phyloP scores from a whole-genome alignment of 2,888 invertebrate species.

The Pantelozetes paolii region DNA sequence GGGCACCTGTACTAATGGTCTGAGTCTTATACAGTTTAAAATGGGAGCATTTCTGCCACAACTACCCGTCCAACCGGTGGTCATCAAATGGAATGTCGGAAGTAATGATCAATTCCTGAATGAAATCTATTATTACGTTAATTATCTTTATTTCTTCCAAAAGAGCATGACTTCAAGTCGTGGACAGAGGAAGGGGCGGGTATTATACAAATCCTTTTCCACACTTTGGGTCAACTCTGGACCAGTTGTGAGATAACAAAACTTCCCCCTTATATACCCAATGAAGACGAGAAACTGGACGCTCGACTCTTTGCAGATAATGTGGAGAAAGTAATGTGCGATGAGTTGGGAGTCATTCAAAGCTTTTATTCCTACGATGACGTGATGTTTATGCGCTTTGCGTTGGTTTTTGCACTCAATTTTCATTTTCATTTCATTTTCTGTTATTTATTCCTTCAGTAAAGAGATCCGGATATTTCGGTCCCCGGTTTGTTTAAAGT shows the following conservation, averaged over 20 bases:
- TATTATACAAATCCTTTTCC: neutral
- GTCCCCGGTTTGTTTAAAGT: conserved; percentile 82
- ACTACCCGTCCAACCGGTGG: conserved; percentile 89
- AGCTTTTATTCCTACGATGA: conserved; percentile 38
- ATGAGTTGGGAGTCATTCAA: conserved; percentile 35
- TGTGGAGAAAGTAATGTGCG: conserved; percentile 51
- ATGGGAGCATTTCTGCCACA: conserved; percentile 88
- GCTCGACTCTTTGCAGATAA: conserved; percentile 52
- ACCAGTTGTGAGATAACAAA: conserved; percentile 36
- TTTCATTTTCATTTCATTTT: neutral
- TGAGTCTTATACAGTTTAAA: conserved; percentile 62
- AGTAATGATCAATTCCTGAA: neutral
- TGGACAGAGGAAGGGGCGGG: conserved; percentile 68
- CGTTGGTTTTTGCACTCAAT: neutral
- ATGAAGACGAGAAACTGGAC: conserved; percentile 51
- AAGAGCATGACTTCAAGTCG: conserved; percentile 52
- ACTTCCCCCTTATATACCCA: conserved; percentile 53
- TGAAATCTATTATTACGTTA: neutral
- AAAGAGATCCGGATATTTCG: conserved; percentile 57
- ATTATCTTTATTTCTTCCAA: neutral
- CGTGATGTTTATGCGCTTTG: conserved; percentile 37
- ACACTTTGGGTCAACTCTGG: conserved; percentile 4
- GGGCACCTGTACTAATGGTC: conserved; percentile 90
- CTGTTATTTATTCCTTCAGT: neutral
- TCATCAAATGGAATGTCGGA: conserved; percentile 62